A percentile compares a stretch with the other conserved stretches of the same genome.
Conservation (phyloP, 1,140 invertebrate genomes). For the Leptinotarsa texana region DNA sequence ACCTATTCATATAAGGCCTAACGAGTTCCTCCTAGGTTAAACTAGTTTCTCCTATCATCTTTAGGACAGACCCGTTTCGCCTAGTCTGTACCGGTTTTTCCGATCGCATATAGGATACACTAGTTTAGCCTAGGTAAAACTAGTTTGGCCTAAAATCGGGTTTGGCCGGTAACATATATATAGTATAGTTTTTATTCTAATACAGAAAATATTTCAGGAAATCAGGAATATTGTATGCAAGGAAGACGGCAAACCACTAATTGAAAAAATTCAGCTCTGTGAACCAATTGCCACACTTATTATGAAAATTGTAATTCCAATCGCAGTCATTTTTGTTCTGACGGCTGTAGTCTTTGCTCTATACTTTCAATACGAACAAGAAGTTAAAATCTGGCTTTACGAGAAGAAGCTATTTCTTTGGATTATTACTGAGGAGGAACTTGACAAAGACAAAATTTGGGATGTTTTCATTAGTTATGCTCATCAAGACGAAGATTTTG, state of each 20-base stretch:
- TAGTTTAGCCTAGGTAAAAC: no score
- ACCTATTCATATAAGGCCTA: no score
- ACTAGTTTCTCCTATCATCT: no score
- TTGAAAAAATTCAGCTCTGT: slow-evolving; percentile 35
- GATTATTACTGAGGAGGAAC: slow-evolving; percentile 71
- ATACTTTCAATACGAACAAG: slow-evolving; percentile 67
- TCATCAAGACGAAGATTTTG: slow-evolving; percentile 77
- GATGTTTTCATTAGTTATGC: slow-evolving; percentile 90
- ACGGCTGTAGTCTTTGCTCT: slow-evolving; percentile 52
- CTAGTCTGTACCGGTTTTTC: no score
- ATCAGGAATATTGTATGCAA: slow-evolving; percentile 37
- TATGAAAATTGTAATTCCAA: slow-evolving; percentile 12
- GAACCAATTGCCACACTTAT: slow-evolving; percentile 4
- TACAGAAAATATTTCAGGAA: slow-evolving; percentile 30
- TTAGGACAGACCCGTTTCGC: no score
- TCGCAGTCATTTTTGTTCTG: slow-evolving; percentile 19
- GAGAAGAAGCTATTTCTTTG: slow-evolving; percentile 66
- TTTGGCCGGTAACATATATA: no score
- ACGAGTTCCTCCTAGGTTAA: no score
- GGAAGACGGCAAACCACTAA: slow-evolving; percentile 27
- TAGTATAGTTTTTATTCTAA: no score
- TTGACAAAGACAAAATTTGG: slow-evolving; percentile 77
- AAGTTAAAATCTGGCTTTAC: slow-evolving; percentile 74
- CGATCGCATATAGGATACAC: no score
- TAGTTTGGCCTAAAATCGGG: no score